Percentiles rank a stretch among this genome's conserved stretches.
phyloP scores from a whole-genome alignment of 1,140 invertebrate genomes.

The Megalopta genalis region DNA sequence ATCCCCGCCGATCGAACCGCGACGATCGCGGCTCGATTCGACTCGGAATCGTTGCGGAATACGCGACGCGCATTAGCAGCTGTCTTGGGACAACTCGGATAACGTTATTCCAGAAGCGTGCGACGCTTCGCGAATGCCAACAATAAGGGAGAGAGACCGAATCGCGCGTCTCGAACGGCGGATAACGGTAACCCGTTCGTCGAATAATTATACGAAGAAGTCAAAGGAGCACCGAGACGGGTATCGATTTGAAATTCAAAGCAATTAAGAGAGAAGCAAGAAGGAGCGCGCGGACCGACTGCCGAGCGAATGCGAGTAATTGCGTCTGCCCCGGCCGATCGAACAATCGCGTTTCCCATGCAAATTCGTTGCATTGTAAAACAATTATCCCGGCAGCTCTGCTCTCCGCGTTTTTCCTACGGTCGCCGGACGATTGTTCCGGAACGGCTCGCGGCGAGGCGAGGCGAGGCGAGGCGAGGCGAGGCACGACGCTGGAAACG shows the following conservation, averaged over 20 bases:
- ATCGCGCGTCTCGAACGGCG: not conserved
- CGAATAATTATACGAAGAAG: not conserved
- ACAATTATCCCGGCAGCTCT: not conserved
- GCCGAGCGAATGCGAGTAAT: not conserved
- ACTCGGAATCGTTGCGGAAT: too few species aligned
- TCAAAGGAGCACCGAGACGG: not conserved
- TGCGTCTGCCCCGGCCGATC: not conserved
- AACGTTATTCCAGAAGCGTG: too few species aligned
- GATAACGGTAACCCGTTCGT: too few species aligned
- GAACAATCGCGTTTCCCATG: not conserved
- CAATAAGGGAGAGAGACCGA: too few species aligned
- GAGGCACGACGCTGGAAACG: too few species aligned
- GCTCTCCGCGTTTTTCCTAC: too few species aligned
- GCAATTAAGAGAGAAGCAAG: not conserved
- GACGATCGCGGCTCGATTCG: too few species aligned
- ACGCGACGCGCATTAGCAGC: too few species aligned
- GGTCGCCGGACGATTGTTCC: not conserved
- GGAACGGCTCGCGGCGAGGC: not conserved
- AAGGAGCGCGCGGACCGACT: not conserved
- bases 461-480: too few species aligned
- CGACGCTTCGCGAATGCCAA: too few species aligned
- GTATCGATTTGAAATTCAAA: not conserved
- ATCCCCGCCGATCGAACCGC: too few species aligned
- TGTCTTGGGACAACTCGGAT: too few species aligned
- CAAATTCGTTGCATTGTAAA: slow-evolving; percentile 1